Evolutionary conservation across 1,140 invertebrate species (phyloP).

Genomic region (Melitaea cinxia): DNA sequence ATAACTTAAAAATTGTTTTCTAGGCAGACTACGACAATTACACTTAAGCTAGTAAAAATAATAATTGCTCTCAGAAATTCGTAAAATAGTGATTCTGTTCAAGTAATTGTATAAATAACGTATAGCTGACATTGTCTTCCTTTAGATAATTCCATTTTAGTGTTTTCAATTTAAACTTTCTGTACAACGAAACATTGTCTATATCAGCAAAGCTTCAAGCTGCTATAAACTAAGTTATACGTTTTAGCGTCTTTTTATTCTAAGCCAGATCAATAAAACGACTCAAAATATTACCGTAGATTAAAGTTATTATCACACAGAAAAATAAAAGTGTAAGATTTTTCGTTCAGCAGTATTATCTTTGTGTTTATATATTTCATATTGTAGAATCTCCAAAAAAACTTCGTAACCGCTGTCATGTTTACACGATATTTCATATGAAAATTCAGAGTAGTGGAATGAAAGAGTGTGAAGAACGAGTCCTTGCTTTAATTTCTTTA

Average conservation of each 20-base stretch:
- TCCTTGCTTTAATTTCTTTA: slow-evolving; percentile 38
- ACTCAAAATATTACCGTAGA: too few relatives aligned
- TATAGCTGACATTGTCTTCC: slow-evolving; percentile 22
- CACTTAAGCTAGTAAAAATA: too few relatives aligned
- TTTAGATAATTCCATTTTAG: slow-evolving; percentile 1
- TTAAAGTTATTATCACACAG: too few relatives aligned
- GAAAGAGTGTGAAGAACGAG: slow-evolving; percentile 20
- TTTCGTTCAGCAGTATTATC: too few relatives aligned
- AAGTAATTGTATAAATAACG: slow-evolving; percentile 26
- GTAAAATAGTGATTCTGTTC: too few relatives aligned
- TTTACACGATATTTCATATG: slow-evolving; percentile 7
- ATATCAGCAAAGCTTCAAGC: slow-evolving; percentile 10
- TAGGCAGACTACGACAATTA: too few relatives aligned
- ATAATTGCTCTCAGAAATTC: neutral
- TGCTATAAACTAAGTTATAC: slow-evolving; percentile 13
- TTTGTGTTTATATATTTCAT: neutral
- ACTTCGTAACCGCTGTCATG: neutral
- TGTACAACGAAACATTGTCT: slow-evolving; percentile 29
- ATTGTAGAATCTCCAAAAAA: neutral
- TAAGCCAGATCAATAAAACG: too few relatives aligned
- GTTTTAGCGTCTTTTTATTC: too few relatives aligned
- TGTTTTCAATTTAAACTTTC: slow-evolving; percentile 32
- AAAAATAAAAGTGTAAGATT: too few relatives aligned
- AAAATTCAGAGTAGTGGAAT: slow-evolving; percentile 19
- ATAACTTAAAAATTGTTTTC: too few relatives aligned